Base-by-base conservation (phyloP, 2,888 invertebrate genomes). In the Dynastes tityus region DNA sequence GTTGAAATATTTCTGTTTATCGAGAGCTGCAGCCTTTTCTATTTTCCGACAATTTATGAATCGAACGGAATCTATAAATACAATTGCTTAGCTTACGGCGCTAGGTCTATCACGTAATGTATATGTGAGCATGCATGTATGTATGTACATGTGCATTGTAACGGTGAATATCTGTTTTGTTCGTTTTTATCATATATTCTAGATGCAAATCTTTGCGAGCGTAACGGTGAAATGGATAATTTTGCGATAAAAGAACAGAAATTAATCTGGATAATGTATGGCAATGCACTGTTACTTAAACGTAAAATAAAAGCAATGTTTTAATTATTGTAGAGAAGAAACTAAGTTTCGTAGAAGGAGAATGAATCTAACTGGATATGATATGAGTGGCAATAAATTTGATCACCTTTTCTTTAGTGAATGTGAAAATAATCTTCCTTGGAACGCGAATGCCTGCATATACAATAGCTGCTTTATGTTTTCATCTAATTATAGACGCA, bases 1-100 rank as follows among this genome's bases (percentile, higher is more conserved):
- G 40, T 22, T 58, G 40, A 55, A 61, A 58, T 55, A 58, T 58
- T 22, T 58, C 40, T 70, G 73, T 73, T 73, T 73, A 73, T 73
- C 40, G 55, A 53, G 58, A 58, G 51, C 58, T 73, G 16, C 9
- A 1, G 40, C 2, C 22, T 58, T 16, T 45, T n/a, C 9, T 32
- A 37, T 8, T 37, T 64, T 29, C 27, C 45, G 49, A 45, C 32
- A 27, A 67, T 45, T 67, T 49, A 27, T 49, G 45, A 45, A 67
- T 45, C 22, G 67, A 40, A 40, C 22, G 40, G 16, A 67, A 67
- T 49, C 67, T 22, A 67, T 67, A 16, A 22, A 67, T 58, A 22
- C 22, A 58, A 55, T 58, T 8, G 8, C 11, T 45, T 45, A 45
- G 45, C 45, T 45, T 45, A 45, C 45, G 11, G 8, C 45, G 45